Percentiles rank a stretch among this genome's conserved stretches.
Evolutionary conservation across 2,113 vertebrate genomes (phyloP).

Genomic region (Pyrgilauda ruficollis): DNA sequence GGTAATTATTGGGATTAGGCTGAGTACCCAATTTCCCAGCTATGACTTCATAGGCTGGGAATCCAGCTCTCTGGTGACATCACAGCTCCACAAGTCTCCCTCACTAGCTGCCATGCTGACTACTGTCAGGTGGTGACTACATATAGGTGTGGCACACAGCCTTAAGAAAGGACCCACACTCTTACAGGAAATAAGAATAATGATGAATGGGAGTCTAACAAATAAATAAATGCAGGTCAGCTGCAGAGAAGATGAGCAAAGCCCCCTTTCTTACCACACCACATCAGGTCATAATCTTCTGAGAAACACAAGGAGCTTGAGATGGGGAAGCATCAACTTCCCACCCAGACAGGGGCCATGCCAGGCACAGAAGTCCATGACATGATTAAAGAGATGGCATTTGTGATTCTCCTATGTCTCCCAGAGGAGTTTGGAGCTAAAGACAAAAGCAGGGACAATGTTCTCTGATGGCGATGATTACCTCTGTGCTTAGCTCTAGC

Average conservation of each 20-base stretch:
- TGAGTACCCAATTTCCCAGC: slow-evolving; percentile 22
- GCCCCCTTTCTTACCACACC: background rate
- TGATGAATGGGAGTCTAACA: background rate
- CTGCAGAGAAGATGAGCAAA: background rate
- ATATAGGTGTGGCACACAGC: background rate
- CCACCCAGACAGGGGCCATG: rapidly evolving
- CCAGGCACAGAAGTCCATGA: background rate
- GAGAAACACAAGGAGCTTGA: background rate
- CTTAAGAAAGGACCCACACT: background rate
- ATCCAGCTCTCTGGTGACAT: slow-evolving; percentile 14
- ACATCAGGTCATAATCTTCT: background rate
- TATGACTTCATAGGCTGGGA: slow-evolving; percentile 56
- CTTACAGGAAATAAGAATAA: background rate
- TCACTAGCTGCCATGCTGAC: background rate
- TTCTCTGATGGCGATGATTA: background rate
- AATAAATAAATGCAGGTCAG: background rate
- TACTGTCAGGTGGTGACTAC: background rate
- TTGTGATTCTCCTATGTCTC: background rate
- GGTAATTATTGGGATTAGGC: slow-evolving; percentile 29
- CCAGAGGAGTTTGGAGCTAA: background rate
- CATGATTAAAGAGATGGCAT: background rate
- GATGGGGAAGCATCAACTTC: background rate
- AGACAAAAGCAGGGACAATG: background rate
- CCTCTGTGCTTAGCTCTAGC: background rate
- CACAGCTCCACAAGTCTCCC: background rate